These are phyloP conservation scores for Mystacides longicornis DNA, from an alignment of 2,888 invertebrate species.

Conservation along the genomic window DNA sequence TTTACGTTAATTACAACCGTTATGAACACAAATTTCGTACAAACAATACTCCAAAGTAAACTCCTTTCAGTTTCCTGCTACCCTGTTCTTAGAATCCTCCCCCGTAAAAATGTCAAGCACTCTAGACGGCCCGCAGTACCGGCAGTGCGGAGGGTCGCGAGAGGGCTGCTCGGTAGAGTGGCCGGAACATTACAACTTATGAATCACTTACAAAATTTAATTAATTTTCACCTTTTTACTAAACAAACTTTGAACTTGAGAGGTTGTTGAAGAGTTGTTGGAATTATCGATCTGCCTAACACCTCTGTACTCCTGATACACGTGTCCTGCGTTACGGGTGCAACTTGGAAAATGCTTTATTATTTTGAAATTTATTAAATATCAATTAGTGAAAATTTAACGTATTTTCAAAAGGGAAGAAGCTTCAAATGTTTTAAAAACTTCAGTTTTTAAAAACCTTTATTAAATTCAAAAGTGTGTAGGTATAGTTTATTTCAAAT, in stretches of 20 bases:
- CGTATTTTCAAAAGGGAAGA: too few species aligned
- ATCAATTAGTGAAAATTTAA: background rate
- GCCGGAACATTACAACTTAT: background rate
- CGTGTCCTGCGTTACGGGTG: conserved; percentile 10
- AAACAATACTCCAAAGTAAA: too few species aligned
- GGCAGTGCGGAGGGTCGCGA: background rate
- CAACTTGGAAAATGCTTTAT: conserved; percentile 6
- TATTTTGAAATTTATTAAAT: background rate
- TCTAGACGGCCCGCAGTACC: background rate
- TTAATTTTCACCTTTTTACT: background rate
- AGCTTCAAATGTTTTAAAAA: too few species aligned
- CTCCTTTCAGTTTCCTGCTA: background rate
- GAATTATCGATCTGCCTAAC: conserved; percentile 5
- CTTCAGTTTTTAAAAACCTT: too few species aligned
- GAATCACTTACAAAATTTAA: background rate
- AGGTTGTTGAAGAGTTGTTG: background rate
- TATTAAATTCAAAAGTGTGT: too few species aligned
- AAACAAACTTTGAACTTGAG: background rate
- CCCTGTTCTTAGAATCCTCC: background rate
- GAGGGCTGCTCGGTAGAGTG: background rate
- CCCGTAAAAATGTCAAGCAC: background rate
- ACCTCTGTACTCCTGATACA: conserved; percentile 8
- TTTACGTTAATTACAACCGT: too few species aligned
- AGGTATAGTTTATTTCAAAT: too few species aligned
- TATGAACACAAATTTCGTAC: too few species aligned